Conservation (phyloP, 2,888 invertebrate species). For the Pyrgus malvae region DNA sequence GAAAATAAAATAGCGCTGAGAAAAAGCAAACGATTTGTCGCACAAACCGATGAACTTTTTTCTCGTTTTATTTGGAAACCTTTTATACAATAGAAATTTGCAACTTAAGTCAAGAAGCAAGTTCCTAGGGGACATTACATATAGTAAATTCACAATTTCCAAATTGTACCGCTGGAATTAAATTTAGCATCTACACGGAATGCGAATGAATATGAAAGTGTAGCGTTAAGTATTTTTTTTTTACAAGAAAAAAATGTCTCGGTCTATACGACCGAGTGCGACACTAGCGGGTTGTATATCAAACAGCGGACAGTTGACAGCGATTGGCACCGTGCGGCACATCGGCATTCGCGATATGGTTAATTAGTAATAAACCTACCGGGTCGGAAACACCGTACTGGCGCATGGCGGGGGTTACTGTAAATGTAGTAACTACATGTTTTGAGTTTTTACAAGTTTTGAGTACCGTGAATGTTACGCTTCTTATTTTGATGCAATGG, state of each 20-base stretch:
- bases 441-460: constrained; percentile 10
- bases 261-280: constrained; percentile 12
- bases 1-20: no score
- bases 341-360: constrained; percentile 55
- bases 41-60: no score
- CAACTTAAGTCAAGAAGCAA: no score
- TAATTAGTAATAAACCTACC: constrained; percentile 57
- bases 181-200: no score
- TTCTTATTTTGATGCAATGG: background rate
- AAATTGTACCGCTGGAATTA: no score
- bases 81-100: no score
- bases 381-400: constrained; percentile 37
- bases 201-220: no score
- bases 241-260: background rate
- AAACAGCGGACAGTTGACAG: constrained; percentile 53
- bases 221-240: no score
- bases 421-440: background rate
- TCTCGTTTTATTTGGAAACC: no score
- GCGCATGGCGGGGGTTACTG: constrained; percentile 1
- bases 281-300: constrained; percentile 42
- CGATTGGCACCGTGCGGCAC: constrained; percentile 51
- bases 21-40: no score
- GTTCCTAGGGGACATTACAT: no score
- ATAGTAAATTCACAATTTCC: no score
- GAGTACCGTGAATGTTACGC: background rate